Evolutionary conservation across 2,113 vertebrate genomes (phyloP).

Genomic region (Erinaceus europaeus): DNA sequence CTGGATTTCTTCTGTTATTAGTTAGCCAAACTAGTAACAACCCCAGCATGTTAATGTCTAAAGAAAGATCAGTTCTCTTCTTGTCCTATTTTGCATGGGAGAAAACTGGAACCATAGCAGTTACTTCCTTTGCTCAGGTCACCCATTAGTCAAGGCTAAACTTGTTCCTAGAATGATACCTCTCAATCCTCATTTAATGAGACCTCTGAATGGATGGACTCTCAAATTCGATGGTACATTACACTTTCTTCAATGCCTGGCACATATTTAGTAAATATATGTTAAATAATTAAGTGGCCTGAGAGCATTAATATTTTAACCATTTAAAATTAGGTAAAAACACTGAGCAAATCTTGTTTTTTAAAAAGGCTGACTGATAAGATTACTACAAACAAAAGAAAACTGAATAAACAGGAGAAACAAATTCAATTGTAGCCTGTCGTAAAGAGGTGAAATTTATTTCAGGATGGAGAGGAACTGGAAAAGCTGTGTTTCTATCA

Average conservation of each 20-base stretch:
- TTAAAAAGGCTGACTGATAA: not conserved
- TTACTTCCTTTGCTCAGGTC: not conserved
- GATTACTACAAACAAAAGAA: not conserved
- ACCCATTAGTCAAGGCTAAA: not conserved
- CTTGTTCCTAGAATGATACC: not conserved
- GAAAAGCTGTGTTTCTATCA: not conserved
- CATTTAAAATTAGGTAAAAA: constrained; percentile 14
- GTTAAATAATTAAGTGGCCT: not conserved
- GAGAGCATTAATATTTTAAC: not conserved
- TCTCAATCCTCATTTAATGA: too few relatives aligned
- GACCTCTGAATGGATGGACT: too few relatives aligned
- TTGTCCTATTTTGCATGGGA: not conserved
- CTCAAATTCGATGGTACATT: not conserved
- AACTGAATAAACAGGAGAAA: not conserved
- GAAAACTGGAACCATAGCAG: not conserved
- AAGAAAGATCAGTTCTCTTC: not conserved
- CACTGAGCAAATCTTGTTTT: not conserved
- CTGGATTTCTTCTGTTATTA: not conserved
- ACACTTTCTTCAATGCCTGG: not conserved
- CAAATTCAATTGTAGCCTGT: not conserved
- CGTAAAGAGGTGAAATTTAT: not conserved
- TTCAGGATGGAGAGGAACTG: not conserved
- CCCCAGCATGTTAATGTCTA: not conserved
- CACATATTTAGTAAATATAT: not conserved
- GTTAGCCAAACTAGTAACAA: not conserved